Evolutionary conservation across 2,113 vertebrate species (phyloP).

Genomic region (Cinclus mexicanus): DNA sequence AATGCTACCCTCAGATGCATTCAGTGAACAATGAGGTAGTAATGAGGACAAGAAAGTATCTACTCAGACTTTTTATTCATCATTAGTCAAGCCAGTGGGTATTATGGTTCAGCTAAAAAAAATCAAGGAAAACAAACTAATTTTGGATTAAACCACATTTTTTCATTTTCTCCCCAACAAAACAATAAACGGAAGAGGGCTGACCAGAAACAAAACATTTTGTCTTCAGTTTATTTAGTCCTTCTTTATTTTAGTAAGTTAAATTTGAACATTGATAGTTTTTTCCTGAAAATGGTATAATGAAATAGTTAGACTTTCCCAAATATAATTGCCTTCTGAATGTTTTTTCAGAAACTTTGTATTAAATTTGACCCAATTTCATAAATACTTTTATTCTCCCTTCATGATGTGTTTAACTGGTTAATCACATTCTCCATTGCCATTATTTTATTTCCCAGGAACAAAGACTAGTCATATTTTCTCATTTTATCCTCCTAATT

Average conservation of each 20-base stretch:
- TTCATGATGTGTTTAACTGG: background rate
- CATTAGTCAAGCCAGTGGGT: background rate
- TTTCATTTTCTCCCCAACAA: background rate
- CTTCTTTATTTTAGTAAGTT: background rate
- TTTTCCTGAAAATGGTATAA: background rate
- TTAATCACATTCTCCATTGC: slow-evolving; percentile 29
- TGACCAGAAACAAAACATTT: slow-evolving; percentile 21
- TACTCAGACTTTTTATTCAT: background rate
- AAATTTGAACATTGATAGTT: background rate
- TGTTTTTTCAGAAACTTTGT: background rate
- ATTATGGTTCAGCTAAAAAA: slow-evolving; percentile 14
- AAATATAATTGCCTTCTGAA: background rate
- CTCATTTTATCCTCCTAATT: slow-evolving; percentile 1
- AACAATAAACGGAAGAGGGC: background rate
- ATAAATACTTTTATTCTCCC: background rate
- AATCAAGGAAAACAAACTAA: slow-evolving; percentile 3
- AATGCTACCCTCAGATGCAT: background rate
- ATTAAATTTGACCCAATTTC: slow-evolving; percentile 21
- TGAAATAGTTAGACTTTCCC: background rate
- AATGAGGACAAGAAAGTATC: background rate
- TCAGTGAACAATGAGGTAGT: background rate
- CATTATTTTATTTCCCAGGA: slow-evolving; percentile 19
- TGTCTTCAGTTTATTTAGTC: background rate
- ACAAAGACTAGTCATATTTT: slow-evolving; percentile 23
- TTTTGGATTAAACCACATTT: background rate